Conservation (phyloP, 2,113 vertebrate genomes). For the Isurus oxyrinchus region DNA sequence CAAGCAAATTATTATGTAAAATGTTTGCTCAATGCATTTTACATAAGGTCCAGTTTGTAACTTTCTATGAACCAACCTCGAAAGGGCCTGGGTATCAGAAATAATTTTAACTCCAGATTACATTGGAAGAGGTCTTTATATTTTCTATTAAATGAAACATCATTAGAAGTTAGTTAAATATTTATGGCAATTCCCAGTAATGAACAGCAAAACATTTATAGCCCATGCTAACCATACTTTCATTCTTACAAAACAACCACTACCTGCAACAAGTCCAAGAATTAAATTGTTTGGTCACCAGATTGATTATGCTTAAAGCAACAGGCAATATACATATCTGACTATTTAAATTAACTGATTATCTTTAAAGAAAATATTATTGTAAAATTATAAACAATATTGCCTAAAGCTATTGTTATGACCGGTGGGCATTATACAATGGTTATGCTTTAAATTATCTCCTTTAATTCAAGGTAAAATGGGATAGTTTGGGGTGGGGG, state of each 20-base stretch:
- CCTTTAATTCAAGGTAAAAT: no score
- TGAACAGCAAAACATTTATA: background rate
- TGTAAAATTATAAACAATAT: background rate
- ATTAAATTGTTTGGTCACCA: background rate
- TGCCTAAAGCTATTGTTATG: background rate
- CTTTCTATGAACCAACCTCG: background rate
- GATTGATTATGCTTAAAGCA: background rate
- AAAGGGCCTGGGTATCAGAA: background rate
- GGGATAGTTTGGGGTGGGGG: no score
- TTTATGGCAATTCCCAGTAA: background rate
- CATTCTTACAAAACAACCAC: background rate
- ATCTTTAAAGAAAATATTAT: background rate
- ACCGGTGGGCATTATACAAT: no score
- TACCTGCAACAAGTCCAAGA: background rate
- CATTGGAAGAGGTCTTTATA: background rate
- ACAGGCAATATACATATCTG: background rate
- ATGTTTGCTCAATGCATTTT: background rate
- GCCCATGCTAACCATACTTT: background rate
- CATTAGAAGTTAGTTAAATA: no score
- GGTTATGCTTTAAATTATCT: no score
- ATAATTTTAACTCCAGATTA: background rate
- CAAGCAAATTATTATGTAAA: background rate
- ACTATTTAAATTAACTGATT: background rate
- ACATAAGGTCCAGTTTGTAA: background rate
- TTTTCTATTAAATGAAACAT: no score